Evolutionary conservation across 2,797 vertebrate species (phyloP), one percentile per base, ranked within the genome.

Genomic region (Echeneis naucrates): DNA sequence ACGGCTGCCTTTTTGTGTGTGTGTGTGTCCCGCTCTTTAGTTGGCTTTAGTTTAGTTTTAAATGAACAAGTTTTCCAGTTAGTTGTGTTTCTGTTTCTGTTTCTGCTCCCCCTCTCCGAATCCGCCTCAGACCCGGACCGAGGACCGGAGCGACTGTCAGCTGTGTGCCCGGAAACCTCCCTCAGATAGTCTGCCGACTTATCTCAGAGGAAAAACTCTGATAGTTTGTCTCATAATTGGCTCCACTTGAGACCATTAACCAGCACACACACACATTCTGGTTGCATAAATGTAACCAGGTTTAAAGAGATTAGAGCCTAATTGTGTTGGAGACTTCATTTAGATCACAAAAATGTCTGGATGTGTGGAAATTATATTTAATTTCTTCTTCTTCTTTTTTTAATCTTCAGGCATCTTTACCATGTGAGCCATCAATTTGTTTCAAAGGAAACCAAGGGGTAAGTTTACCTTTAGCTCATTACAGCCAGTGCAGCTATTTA

Each of bases 361-460:
- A n/a, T 38, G 17, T 13, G 8, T 70, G 19, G 4, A 32, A 59
- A 45, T 70, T 21, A 7, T 12, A 70, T 6, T 11, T 11, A 10
- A 35, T 37, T 19, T n/a, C 17, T 32, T 10, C 45, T 10, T 76
- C 38, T 9, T 26, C 4, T 4, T 55, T 19, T 75, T 8, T 79
- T 24, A 68, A 27, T 40, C 35, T n/a, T 69, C 40, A 93, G 92
- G 90, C 77, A n/a, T 85, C 89, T 62, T 77, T 90, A 79, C 80
- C 86, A 59, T 89, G 82, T 65, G 85, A 91, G 16, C 94, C 94
- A 2, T 76, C 87, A 21, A 93, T 95, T 70, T 89, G 94, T 68
- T 95, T 96, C 83, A 95, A 95, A 65, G 95, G 93, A 81, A 94
- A 86, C 80, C 94, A 95, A 83, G 95, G 95, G 93, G 95, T 96